Base-by-base conservation (phyloP, 2,888 invertebrate species). In the Frankliniella fusca region DNA sequence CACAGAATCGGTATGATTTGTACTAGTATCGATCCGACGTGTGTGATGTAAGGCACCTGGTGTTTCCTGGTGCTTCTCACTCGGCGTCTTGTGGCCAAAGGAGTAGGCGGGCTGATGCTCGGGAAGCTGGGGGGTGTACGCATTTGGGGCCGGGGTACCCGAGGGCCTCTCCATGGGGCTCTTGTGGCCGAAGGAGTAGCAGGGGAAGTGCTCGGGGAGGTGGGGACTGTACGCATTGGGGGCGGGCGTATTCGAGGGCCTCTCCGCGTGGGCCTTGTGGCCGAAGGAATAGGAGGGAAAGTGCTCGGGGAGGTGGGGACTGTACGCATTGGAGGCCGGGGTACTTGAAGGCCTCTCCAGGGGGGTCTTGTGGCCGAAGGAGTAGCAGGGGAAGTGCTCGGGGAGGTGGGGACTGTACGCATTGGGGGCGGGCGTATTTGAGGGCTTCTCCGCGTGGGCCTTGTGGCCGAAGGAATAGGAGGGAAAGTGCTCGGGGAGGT, bases 281-380 rank as follows among this genome's bases (percentile, higher is more conserved):
- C 94, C 94, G 87, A 94, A 95, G 80, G 93, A 92, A 87, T 92
- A 94, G 85, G 92, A 90, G 80, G 94, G 94, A 76, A 92, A 90
- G 85, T 89, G 70, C 70, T 90, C 89, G 0, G 70, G 70, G 7
- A 23, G 20, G 23, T 93, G 93, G 0, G 95, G 93, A 84, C 94
- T 92, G 88, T 97, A 97, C 88, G 95, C 95, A 20, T 96, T 96
- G 0, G 97, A 97, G 10, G 96, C 95, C 3, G 96, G 23, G 23
- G 23, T 54, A 20, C 7, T 18, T 12, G 54, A 54, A 7, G 61
- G 88, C 85, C 91, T 92, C 81, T 91, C 91, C 84, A 90, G 89
- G 83, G 91, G 91, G 27, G 91, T 90, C 89, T 93, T 94, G 85
- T 92, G 90, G 86, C 94, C 94, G 87, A 94, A 95, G 80, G 93